Conservation (phyloP, 2,888 invertebrate genomes). For the Papilio gigon region DNA sequence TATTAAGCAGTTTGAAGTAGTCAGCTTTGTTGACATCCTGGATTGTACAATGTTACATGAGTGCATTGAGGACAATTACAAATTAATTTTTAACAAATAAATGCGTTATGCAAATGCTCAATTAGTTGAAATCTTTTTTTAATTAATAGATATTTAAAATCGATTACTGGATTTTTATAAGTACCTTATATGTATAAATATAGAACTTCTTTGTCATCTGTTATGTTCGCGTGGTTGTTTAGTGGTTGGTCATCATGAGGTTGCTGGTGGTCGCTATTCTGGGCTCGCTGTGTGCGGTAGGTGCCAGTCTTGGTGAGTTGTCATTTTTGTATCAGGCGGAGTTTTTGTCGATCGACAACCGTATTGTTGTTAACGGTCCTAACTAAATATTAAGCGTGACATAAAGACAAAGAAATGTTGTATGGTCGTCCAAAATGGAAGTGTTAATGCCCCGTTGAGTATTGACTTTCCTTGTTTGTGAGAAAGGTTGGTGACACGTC, state of each 20-base stretch:
- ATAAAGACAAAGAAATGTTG: neutral
- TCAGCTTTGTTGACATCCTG: too few relatives aligned
- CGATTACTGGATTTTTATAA: neutral
- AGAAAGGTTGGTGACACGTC: neutral
- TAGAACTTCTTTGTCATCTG: neutral
- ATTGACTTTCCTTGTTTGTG: constrained; percentile 14
- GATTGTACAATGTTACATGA: too few relatives aligned
- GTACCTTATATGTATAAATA: neutral
- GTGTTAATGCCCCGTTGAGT: neutral
- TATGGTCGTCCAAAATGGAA: neutral
- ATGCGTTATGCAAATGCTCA: neutral
- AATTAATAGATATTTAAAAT: constrained; percentile 8
- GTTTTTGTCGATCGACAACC: too few relatives aligned
- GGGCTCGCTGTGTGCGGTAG: constrained; percentile 11
- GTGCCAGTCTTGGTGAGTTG: neutral
- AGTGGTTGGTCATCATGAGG: neutral
- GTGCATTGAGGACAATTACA: too few relatives aligned
- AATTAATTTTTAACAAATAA: neutral
- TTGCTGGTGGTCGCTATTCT: constrained; percentile 6
- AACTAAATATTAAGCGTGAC: too few relatives aligned
- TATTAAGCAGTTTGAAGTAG: too few relatives aligned
- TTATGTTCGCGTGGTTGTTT: too few relatives aligned
- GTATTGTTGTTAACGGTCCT: too few relatives aligned
- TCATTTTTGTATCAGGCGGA: neutral
- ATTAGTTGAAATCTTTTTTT: neutral